A percentile compares a stretch with the other conserved stretches of the same genome.
These are phyloP conservation scores for Caenorhabditis uteleia DNA, from an alignment of 2,888 invertebrate species.

Conservation along the genomic window DNA sequence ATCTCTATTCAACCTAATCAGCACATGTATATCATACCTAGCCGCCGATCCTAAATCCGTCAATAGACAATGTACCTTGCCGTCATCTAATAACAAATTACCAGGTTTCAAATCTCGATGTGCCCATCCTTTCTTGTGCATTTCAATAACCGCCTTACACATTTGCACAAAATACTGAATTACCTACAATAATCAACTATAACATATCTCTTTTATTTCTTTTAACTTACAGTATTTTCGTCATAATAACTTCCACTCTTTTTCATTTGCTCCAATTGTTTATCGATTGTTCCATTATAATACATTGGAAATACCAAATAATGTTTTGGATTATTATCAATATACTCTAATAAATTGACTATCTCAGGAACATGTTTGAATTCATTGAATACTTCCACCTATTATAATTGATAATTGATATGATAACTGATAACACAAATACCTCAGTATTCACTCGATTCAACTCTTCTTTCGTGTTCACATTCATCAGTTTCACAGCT, in stretches of 20 bases:
- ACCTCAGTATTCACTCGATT: conserved; percentile 4
- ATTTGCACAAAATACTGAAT: conserved; percentile 33
- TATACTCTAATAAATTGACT: too few species aligned
- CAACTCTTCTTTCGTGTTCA: conserved; percentile 39
- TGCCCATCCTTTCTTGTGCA: conserved; percentile 50
- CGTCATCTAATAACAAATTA: conserved; percentile 79
- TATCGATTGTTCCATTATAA: conserved; percentile 21
- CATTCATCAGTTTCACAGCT: conserved; percentile 56
- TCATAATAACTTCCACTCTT: conserved; percentile 4
- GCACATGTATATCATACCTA: conserved; percentile 2
- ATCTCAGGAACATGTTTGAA: too few species aligned
- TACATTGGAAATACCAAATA: conserved; percentile 38
- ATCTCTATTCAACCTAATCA: background rate
- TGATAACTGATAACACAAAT: too few species aligned
- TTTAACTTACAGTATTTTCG: conserved; percentile 6
- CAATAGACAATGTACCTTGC: conserved; percentile 79
- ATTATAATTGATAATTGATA: too few species aligned
- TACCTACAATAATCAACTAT: conserved; percentile 21
- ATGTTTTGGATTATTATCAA: conserved; percentile 23
- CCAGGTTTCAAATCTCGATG: conserved; percentile 83
- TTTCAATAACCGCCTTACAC: conserved; percentile 44
- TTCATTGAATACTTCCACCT: too few species aligned
- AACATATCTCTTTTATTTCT: background rate
- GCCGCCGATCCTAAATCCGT: conserved; percentile 80
- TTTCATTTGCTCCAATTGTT: conserved; percentile 12